A percentile compares a stretch with the other conserved stretches of the same genome.
Evolutionary conservation across 2,888 invertebrate species (phyloP).

Genomic region (Drosophila paranaensis): DNA sequence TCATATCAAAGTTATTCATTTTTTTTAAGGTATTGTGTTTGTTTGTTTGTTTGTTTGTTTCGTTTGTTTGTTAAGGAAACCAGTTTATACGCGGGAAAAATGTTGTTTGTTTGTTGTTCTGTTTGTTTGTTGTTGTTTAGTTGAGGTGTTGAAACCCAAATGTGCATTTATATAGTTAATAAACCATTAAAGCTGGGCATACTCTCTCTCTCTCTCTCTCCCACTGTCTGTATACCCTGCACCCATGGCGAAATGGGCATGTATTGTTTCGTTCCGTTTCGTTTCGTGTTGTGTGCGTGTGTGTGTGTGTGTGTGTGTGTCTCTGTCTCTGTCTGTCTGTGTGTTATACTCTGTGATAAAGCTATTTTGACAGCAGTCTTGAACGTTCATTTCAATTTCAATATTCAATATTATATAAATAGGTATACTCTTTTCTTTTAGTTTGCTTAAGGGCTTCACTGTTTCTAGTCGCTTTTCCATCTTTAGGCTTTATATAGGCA

Average conservation of each 20-base stretch:
- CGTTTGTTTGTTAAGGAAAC: slow-evolving; percentile 58
- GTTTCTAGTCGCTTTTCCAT: slow-evolving; percentile 14
- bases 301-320: background rate
- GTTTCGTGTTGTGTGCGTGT: slow-evolving; percentile 21
- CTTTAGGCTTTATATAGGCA: slow-evolving; percentile 17
- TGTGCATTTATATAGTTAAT: slow-evolving; percentile 50
- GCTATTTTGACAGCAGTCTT: slow-evolving; percentile 82
- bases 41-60: slow-evolving; percentile 23
- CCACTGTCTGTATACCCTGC: background rate
- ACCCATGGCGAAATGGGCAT: slow-evolving; percentile 4
- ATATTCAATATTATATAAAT: slow-evolving; percentile 79
- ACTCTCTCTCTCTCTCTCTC: slow-evolving; percentile 6
- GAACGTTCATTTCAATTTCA: slow-evolving; percentile 79
- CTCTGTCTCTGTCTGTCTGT: slow-evolving; percentile 24
- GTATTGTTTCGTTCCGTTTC: slow-evolving; percentile 9
- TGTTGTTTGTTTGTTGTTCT: slow-evolving; percentile 35
- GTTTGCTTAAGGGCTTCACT: slow-evolving; percentile 38
- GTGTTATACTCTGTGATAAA: slow-evolving; percentile 67
- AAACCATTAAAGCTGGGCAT: slow-evolving; percentile 76
- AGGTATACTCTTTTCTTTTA: slow-evolving; percentile 63
- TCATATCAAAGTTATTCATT: slow-evolving; percentile 73
- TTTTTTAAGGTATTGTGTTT: slow-evolving; percentile 45
- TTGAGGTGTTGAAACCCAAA: slow-evolving; percentile 71
- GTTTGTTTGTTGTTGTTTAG: slow-evolving; percentile 29
- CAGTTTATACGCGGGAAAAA: slow-evolving; percentile 71